Conservation (phyloP, 2,797 vertebrate species). For the Rhinoraja longicauda region DNA sequence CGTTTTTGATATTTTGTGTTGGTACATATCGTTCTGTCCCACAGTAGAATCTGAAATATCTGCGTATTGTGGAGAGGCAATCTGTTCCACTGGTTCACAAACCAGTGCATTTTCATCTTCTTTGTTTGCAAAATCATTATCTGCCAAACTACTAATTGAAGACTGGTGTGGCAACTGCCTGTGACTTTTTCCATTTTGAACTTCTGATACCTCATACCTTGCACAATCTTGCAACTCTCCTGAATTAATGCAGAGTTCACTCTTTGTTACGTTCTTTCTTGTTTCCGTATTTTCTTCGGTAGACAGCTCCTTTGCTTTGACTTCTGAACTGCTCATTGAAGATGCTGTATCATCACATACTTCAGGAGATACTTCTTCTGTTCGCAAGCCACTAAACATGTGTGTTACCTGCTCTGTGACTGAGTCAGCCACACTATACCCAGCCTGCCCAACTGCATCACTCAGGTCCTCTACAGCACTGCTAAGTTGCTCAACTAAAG, state of each 20-base stretch:
- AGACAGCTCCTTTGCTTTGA: not conserved
- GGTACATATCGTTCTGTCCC: not conserved
- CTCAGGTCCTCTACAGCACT: slow-evolving; percentile 78
- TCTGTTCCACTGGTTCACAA: not conserved
- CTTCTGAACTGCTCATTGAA: not conserved
- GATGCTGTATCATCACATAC: slow-evolving; percentile 9
- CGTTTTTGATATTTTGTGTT: not conserved
- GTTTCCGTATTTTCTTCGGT: not conserved
- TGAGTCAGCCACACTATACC: slow-evolving; percentile 78
- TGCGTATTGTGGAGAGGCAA: not conserved
- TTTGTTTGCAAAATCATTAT: slow-evolving; percentile 1
- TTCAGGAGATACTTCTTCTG: slow-evolving; percentile 53
- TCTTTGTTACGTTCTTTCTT: not conserved
- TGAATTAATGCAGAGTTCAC: not conserved
- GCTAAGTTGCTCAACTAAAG: slow-evolving; percentile 76
- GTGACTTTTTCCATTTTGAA: not conserved
- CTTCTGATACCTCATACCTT: not conserved
- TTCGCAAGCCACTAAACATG: slow-evolving; percentile 69
- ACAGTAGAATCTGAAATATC: not conserved
- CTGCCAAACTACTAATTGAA: slow-evolving; percentile 1
- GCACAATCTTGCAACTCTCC: not conserved
- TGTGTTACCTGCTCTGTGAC: slow-evolving; percentile 82
- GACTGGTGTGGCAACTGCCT: not conserved
- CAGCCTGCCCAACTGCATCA: slow-evolving; percentile 70
- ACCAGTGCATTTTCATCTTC: not conserved